Evolutionary conservation across 1,140 invertebrate species (phyloP).

Genomic region (Drepana arcuata): DNA sequence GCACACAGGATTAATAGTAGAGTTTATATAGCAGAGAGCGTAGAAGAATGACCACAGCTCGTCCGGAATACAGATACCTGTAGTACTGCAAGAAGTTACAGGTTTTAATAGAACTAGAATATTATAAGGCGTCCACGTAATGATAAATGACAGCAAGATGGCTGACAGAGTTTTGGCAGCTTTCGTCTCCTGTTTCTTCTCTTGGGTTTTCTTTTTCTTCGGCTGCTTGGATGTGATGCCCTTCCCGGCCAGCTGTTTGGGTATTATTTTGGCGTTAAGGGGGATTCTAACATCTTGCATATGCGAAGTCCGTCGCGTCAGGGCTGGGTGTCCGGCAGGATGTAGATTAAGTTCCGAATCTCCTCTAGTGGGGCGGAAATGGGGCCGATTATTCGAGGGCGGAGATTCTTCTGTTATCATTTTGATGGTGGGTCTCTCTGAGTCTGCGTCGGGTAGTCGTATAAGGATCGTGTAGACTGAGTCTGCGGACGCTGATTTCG

Average conservation of each 20-base stretch:
- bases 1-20: slow-evolving; percentile 97
- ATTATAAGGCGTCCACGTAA: slow-evolving; percentile 99
- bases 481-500: slow-evolving; percentile 79
- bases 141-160: slow-evolving; percentile 97
- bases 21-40: slow-evolving; percentile 99
- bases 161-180: slow-evolving; percentile 98
- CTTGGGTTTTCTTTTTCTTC: slow-evolving; percentile 92
- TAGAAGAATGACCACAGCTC: slow-evolving; percentile 97
- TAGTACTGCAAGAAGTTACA: slow-evolving; percentile 83
- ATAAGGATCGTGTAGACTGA: slow-evolving; percentile 95
- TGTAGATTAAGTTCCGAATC: slow-evolving; percentile 67
- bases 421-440: slow-evolving; percentile 81
- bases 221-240: slow-evolving; percentile 72
- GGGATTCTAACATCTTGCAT: slow-evolving; percentile 87
- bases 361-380: slow-evolving; percentile 56
- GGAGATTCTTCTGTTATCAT: slow-evolving; percentile 86
- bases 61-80: slow-evolving; percentile 89
- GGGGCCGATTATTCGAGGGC: slow-evolving; percentile 43
- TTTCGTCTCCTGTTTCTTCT: slow-evolving; percentile 97
- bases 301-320: slow-evolving; percentile 80
- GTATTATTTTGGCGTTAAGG: slow-evolving; percentile 88
- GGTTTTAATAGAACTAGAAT: slow-evolving; percentile 93
- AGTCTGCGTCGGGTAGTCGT: slow-evolving; percentile 77
- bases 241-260: slow-evolving; percentile 81
- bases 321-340: slow-evolving; percentile 61